Evolutionary conservation across 2,113 vertebrate genomes (phyloP), one percentile per base, ranked within the genome.

Genomic region (Hypanus sabinus): DNA sequence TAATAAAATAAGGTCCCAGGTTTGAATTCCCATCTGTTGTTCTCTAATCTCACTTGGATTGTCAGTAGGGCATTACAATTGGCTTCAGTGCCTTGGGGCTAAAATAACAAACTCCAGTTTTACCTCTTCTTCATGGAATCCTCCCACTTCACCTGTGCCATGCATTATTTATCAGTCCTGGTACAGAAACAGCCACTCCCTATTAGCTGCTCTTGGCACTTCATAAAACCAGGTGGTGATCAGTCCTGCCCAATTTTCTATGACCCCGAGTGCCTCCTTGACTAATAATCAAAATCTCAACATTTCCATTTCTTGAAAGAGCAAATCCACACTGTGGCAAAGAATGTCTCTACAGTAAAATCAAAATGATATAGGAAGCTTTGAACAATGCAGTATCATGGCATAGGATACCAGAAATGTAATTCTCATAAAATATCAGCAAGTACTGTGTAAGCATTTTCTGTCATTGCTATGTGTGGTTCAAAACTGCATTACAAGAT

Each of bases 11-110:
- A 88, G 6, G 60, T 65, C 85, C 60, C 62, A 65, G 60, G 85
- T 62, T 90, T 68, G 85, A 90, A 65, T n/a, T n/a, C 75, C 85
- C 85, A 90, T 90, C 60, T 90, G 85, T 73, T 90, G 60, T 65
- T 14, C 6, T 16, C 60, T 88, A 60, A 88, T 65, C 12, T 65
- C 7, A 68, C 14, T 16, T 33, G 38, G 85, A 88, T 60, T 18
- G 16, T 90, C 60, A 90, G 14, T 33, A 18, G 60, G 27, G 85
- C 16, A 90, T 90, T 65, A 90, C 85, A 90, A 16, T 68, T 88
- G 83, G 83, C 55, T 87, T 60, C 55, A 60, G 10, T 60, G 57
- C 57, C 85, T 88, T 27, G 14, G 85, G 85, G 85, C 57, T 65
- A n/a, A 62, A 6, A 65, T 30, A 81, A 87, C 27, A 90, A 65